phyloP scores from a whole-genome alignment of 2,113 vertebrate genomes.

The Manacus vitellinus region DNA sequence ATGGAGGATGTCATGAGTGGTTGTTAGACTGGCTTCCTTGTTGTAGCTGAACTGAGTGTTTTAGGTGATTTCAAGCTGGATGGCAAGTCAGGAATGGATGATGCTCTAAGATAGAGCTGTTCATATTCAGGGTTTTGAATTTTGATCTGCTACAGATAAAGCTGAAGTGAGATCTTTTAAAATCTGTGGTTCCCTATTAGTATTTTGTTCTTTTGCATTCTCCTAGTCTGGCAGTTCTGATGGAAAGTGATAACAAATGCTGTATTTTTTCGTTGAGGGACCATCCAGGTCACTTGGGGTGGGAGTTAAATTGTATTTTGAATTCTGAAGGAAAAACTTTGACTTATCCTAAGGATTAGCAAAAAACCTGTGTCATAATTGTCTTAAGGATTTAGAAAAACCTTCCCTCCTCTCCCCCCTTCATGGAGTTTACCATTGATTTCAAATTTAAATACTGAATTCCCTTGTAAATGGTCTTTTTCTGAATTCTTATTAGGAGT shows the following conservation, averaged over 20 bases:
- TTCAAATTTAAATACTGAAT: background rate
- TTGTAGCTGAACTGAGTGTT: background rate
- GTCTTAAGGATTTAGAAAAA: background rate
- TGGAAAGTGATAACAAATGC: background rate
- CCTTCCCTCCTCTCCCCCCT: rapidly evolving
- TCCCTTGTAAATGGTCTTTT: background rate
- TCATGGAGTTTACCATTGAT: background rate
- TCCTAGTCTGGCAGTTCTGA: background rate
- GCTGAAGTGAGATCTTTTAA: background rate
- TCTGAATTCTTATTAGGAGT: background rate
- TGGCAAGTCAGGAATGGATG: background rate
- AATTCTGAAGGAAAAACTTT: background rate
- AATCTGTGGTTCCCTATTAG: background rate
- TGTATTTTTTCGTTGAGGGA: background rate
- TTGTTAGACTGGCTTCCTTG: background rate
- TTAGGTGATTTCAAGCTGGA: background rate
- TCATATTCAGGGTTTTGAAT: background rate
- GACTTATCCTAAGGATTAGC: background rate
- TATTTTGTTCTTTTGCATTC: background rate
- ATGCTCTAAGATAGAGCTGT: background rate
- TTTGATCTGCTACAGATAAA: background rate
- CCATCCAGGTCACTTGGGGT: background rate
- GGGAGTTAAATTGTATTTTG: background rate
- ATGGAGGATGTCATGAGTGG: background rate
- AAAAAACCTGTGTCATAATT: background rate